Evolutionary conservation across 2,888 invertebrate genomes (phyloP).

Genomic region (Pterobdella sp.): DNA sequence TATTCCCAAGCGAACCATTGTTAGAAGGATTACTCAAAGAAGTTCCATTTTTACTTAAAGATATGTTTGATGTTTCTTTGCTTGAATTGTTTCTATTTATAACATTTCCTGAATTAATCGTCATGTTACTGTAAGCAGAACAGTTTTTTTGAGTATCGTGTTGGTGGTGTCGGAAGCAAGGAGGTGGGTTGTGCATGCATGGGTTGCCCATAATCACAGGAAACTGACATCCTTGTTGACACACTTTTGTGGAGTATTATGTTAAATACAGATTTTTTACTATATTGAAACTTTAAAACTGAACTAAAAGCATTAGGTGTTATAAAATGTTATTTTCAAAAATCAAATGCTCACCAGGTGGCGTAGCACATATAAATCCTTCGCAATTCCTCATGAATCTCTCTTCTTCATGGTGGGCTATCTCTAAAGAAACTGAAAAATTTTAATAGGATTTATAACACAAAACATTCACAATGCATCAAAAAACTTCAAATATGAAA

Average conservation of each 20-base stretch:
- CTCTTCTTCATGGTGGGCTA: background rate
- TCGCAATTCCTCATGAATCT: background rate
- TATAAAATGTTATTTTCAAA: background rate
- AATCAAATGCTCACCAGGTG: background rate
- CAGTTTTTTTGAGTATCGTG: background rate
- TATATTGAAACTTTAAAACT: too few relatives aligned
- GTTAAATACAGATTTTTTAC: too few relatives aligned
- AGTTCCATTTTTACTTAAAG: background rate
- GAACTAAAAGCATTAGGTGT: too few relatives aligned
- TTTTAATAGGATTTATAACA: too few relatives aligned
- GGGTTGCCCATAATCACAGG: background rate
- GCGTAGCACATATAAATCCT: background rate
- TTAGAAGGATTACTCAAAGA: background rate
- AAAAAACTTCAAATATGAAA: too few relatives aligned
- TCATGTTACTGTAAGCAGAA: background rate
- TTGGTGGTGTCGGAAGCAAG: background rate
- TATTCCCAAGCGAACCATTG: background rate
- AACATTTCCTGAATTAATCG: background rate
- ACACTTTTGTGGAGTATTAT: background rate
- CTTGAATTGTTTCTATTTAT: background rate
- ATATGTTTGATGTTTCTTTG: background rate
- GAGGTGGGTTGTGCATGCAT: background rate
- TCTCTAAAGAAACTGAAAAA: background rate
- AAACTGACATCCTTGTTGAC: conserved; percentile 8
- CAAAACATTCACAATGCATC: too few relatives aligned